phyloP scores from a whole-genome alignment of 1,140 invertebrate genomes.

The Neodiprion fabricii region DNA sequence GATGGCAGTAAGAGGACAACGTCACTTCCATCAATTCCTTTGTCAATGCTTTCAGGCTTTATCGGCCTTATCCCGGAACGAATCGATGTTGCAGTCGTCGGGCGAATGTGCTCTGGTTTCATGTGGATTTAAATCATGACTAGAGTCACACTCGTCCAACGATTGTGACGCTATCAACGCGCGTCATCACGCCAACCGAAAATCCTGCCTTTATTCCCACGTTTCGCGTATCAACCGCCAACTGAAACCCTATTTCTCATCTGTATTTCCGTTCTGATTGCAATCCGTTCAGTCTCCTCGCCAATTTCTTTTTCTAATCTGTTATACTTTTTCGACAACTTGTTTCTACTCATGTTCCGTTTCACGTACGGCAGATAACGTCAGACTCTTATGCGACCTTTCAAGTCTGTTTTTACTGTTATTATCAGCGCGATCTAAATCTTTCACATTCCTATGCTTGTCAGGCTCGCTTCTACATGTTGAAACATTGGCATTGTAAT shows the following conservation, averaged over 20 bases:
- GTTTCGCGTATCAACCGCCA: conserved; percentile 18
- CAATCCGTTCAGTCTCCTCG: background rate
- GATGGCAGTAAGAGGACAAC: conserved; percentile 45
- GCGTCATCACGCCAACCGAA: background rate
- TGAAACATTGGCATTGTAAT: too few species aligned
- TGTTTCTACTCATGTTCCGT: background rate
- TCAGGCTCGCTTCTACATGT: too few species aligned
- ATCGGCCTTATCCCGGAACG: background rate
- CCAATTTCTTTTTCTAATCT: conserved; percentile 14
- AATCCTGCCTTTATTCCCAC: conserved; percentile 8
- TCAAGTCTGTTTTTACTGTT: background rate
- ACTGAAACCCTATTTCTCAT: conserved; percentile 9
- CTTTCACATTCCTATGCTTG: too few species aligned
- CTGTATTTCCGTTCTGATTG: background rate
- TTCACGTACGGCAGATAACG: background rate
- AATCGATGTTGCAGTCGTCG: conserved; percentile 36
- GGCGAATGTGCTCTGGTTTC: conserved; percentile 54
- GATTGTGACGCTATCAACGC: conserved; percentile 41
- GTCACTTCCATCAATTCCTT: conserved; percentile 26
- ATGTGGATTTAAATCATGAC: conserved; percentile 53
- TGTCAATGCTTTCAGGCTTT: conserved; percentile 35
- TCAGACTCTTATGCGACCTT: background rate
- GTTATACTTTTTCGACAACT: background rate
- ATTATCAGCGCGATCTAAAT: background rate
- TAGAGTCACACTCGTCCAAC: conserved; percentile 58